These are phyloP conservation scores for Panthera uncia DNA, from an alignment of 2,113 vertebrate genomes.

Conservation along the genomic window DNA sequence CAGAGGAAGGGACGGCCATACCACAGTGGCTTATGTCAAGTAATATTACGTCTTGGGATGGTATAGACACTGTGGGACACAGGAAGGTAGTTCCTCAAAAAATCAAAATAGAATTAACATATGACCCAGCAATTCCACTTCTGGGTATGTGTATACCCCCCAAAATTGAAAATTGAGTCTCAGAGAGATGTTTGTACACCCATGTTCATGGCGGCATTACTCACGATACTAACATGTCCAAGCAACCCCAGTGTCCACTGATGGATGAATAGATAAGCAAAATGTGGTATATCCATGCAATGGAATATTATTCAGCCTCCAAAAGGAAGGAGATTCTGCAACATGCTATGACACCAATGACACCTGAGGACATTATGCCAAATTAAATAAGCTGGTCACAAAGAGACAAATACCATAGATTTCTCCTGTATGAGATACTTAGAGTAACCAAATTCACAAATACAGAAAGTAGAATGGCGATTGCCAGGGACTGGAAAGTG, in stretches of 20 bases:
- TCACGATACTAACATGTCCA: neutral
- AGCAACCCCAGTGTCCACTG: neutral
- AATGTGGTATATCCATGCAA: no score
- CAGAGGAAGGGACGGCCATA: neutral
- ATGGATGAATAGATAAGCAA: neutral
- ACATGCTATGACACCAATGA: neutral
- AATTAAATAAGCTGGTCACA: neutral
- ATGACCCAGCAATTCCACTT: neutral
- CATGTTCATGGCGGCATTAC: neutral
- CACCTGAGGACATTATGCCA: neutral
- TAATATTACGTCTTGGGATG: neutral
- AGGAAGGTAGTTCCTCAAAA: neutral
- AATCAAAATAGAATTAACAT: neutral
- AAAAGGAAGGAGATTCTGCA: neutral
- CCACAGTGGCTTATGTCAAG: no score
- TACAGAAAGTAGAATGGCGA: neutral
- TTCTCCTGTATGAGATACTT: neutral
- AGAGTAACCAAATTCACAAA: neutral
- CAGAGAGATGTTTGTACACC: neutral
- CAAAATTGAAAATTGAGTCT: neutral
- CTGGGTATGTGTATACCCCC: neutral
- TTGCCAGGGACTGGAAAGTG: neutral
- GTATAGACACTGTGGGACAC: neutral
- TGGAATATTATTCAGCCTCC: neutral
- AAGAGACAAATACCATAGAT: neutral